phyloP scores from a whole-genome alignment of 2,888 invertebrate genomes.

The Phrixothrix hirtus region DNA sequence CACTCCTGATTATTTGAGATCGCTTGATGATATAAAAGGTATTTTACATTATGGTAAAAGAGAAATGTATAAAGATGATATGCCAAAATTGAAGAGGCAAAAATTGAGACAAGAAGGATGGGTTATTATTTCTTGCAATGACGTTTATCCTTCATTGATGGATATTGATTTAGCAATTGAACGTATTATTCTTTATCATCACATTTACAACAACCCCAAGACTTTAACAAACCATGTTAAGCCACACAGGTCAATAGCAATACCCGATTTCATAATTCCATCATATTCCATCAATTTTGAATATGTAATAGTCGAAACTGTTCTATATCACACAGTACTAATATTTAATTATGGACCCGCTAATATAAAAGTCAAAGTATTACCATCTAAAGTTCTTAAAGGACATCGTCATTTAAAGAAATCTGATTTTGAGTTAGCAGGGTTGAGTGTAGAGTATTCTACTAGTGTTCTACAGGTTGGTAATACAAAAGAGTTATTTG shows the following conservation, averaged over 20 bases:
- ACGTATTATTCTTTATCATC: slow-evolving; percentile 57
- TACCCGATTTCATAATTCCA: slow-evolving; percentile 58
- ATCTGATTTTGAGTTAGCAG: slow-evolving; percentile 38
- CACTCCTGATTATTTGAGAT: slow-evolving; percentile 55
- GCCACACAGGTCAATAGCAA: slow-evolving; percentile 47
- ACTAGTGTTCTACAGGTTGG: slow-evolving; percentile 57
- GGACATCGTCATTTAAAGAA: slow-evolving; percentile 35
- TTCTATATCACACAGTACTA: slow-evolving; percentile 57
- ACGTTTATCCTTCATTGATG: slow-evolving; percentile 59
- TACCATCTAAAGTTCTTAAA: no score
- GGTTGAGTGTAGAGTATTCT: slow-evolving; percentile 48
- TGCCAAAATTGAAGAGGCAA: slow-evolving; percentile 26
- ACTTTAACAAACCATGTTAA: slow-evolving; percentile 48
- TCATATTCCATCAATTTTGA: slow-evolving; percentile 64
- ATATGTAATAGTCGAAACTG: slow-evolving; percentile 58
- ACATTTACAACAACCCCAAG: slow-evolving; percentile 56
- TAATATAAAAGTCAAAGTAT: slow-evolving; percentile 55
- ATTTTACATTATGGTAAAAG: slow-evolving; percentile 16
- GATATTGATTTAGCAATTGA: slow-evolving; percentile 68
- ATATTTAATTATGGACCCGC: slow-evolving; percentile 64
- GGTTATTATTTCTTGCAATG: slow-evolving; percentile 45
- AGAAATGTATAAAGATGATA: slow-evolving; percentile 21
- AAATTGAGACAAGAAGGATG: slow-evolving; percentile 43
- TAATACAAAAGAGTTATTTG: slow-evolving; percentile 58
- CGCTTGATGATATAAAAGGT: slow-evolving; percentile 39